Base-by-base conservation (phyloP, 1,140 invertebrate genomes). In the Littorina saxatilis region DNA sequence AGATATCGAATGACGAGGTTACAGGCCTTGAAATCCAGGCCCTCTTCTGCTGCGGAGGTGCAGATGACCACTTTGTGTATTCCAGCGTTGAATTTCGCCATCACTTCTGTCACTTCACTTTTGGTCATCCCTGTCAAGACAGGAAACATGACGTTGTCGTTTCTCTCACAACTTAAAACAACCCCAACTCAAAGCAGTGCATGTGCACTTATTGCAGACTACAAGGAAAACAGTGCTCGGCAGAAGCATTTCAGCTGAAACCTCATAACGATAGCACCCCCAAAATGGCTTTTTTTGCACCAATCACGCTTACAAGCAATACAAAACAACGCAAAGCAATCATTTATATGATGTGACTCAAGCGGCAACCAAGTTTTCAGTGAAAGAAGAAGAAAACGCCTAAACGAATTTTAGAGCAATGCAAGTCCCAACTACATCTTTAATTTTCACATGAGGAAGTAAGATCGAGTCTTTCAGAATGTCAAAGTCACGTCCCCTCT, bases 11-110 rank as follows among this genome's bases (percentile, higher is more conserved):
- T 87, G 52, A 93, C 91, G 20, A 92, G 74, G 85, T 91, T 92
- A 80, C 92, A 93, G 47, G 87, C 84, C 37, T 86, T 82, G 72
- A 93, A 88, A 74, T 93, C 92, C 39, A 93, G 78, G 0, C 92
- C 92, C 80, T 93, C 92, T 66, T 93, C 92, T 27, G 91, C 91
- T 20, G 93, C 91, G 9, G 92, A 90, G 29, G 92, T 93, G 1
- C 92, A 89, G 13, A 90, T 80, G 17, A 91, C 85, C 17, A 91
- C 52, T 43, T 91, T 90, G 82, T 88, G 85, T 66, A 76, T 55
- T 0, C 89, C 89, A 3, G 83, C 77, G 43, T 83, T 81, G 80
- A 91, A 91, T 17, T 81, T 83, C 11, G 82, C 55, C 29, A 90
- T 63, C 13, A 85, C 83, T 47, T 91, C 87, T 2, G 83, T 80